Evolutionary conservation across 2,888 invertebrate species (phyloP), one percentile per base, ranked within the genome.

Genomic region (Agrenia bidenticulata): DNA sequence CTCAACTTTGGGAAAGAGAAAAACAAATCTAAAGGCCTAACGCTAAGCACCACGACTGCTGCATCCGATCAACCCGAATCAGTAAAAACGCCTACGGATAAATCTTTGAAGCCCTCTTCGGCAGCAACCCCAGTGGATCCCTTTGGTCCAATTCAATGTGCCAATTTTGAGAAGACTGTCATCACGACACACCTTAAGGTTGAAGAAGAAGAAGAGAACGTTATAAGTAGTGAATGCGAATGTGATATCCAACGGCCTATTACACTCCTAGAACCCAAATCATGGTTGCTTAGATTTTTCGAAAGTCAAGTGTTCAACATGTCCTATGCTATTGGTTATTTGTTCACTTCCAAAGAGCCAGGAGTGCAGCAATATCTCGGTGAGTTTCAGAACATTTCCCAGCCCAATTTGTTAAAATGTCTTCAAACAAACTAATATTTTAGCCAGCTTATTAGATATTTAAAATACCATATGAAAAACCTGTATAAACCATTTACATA

Each of bases 261-360:
- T 27, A 78, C 69, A 61, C 51, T 60, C n/a, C 54, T 64, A 13
- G 71, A 73, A 49, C 66, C 70, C 11, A 76, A 73, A 42, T 83
- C 84, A 15, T 83, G 83, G 81, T 83, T 93, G 67, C 84, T 95
- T 76, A 84, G 99, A 78, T 85, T 99, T 78, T 94, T 99, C 80
- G 96, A 99, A 83, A 96, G 97, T 77, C 94, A 94, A 82, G 87
- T 96, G 77, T 95, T 99, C 82, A 95, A 97, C 81, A 95, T 98
- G 86, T 92, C 94, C 76, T 96, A 98, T 86, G 98, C 98, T 72
- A 92, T 99, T 79, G 93, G 94, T 80, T 99, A 99, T 83, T 84
- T 99, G 66, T 97, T 95, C 81, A 95, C 95, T 81, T 95, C 97
- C 45, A 97, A 98, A 82, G 98, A 99, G 81, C 92, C 94, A 42